phyloP scores from a whole-genome alignment of 2,888 invertebrate species.

The Pollenia amentaria region DNA sequence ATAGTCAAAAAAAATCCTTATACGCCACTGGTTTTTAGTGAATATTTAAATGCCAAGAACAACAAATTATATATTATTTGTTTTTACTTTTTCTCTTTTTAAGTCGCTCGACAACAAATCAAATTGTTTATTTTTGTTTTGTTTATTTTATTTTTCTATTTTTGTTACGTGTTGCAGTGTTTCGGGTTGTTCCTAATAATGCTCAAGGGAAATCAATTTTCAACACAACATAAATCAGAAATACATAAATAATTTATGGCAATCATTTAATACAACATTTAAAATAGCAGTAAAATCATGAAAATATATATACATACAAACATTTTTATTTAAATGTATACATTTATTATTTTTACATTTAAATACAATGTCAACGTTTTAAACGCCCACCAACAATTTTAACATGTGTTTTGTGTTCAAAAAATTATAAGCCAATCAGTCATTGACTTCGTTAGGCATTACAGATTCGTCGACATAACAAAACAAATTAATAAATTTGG shows the following conservation, averaged over 20 bases:
- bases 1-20: background rate
- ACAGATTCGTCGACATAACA: background rate
- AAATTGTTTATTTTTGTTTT: slow-evolving; percentile 12
- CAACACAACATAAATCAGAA: slow-evolving; percentile 62
- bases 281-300: background rate
- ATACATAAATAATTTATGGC: slow-evolving; percentile 64
- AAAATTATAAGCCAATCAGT: background rate
- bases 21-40: background rate
- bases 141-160: background rate
- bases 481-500: background rate
- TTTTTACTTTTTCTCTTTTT: background rate
- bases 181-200: slow-evolving; percentile 12
- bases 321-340: no score
- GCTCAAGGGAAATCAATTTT: slow-evolving; percentile 66
- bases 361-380: slow-evolving; percentile 2
- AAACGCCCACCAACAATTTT: slow-evolving; percentile 5
- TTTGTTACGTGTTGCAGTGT: no score
- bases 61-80: background rate
- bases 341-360: background rate
- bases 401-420: no score
- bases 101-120: slow-evolving; percentile 9
- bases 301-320: no score
- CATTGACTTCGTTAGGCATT: background rate
- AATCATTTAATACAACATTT: slow-evolving; percentile 23
- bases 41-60: background rate